These are phyloP conservation scores for Eupithecia exiguata DNA, from an alignment of 2,888 invertebrate species.

Conservation along the genomic window DNA sequence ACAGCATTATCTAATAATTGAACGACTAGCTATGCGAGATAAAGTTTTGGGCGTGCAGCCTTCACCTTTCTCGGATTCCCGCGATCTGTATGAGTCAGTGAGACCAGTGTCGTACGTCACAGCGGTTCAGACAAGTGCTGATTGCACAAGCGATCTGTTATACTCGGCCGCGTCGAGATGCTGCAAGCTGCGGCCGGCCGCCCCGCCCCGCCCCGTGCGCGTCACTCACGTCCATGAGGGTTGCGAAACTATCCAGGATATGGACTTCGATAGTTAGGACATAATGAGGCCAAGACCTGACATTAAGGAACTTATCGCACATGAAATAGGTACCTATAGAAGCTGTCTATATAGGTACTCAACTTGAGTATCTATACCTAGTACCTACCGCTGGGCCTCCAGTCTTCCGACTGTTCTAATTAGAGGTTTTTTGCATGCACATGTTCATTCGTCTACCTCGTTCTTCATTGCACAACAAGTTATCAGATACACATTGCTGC, in stretches of 20 bases:
- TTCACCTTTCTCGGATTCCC: slow-evolving; percentile 26
- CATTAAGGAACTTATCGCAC: neutral
- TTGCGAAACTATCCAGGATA: slow-evolving; percentile 8
- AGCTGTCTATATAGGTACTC: neutral
- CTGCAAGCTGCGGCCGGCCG: slow-evolving; percentile 6
- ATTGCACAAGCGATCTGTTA: slow-evolving; percentile 27
- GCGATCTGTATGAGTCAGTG: slow-evolving; percentile 26
- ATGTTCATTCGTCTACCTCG: neutral
- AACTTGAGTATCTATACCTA: neutral
- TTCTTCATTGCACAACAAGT: neutral
- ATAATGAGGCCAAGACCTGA: neutral
- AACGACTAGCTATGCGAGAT: neutral
- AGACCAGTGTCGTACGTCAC: slow-evolving; percentile 11
- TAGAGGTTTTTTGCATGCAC: neutral
- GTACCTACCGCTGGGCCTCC: neutral
- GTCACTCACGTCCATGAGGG: slow-evolving; percentile 12
- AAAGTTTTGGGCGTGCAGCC: slow-evolving; percentile 12
- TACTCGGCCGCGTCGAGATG: slow-evolving; percentile 20
- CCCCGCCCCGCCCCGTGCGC: slow-evolving; percentile 11
- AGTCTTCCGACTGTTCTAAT: neutral
- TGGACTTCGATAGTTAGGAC: neutral
- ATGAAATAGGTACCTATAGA: neutral
- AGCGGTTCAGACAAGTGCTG: slow-evolving; percentile 15
- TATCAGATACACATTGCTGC: neutral
- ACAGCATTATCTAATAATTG: too few species aligned